These are phyloP conservation scores for Desoria tigrina DNA, from an alignment of 2,888 invertebrate genomes.

Conservation along the genomic window DNA sequence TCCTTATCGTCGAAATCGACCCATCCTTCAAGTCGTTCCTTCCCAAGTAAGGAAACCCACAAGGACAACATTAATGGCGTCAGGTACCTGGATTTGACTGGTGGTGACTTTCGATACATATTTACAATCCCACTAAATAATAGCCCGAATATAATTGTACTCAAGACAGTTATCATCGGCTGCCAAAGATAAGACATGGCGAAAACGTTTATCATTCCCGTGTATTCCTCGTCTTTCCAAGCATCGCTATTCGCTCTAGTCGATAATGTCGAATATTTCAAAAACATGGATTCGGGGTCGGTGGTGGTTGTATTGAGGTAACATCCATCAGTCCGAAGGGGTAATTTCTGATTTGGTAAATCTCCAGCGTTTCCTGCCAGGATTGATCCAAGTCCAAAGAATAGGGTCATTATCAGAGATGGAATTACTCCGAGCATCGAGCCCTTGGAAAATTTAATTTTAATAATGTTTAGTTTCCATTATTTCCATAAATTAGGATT, in stretches of 20 bases:
- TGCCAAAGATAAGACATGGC: constrained; percentile 44
- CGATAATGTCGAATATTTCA: background rate
- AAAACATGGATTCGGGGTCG: no score
- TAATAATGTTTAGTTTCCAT: no score
- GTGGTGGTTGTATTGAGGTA: constrained; percentile 24
- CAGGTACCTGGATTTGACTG: constrained; percentile 33
- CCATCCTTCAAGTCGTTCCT: constrained; percentile 27
- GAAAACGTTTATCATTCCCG: constrained; percentile 23
- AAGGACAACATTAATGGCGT: constrained; percentile 31
- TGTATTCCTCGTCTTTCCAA: constrained; percentile 40
- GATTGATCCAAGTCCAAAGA: constrained; percentile 44
- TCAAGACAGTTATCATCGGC: constrained; percentile 33
- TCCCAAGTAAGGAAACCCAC: constrained; percentile 31
- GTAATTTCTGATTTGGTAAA: constrained; percentile 42
- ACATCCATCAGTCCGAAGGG: constrained; percentile 30
- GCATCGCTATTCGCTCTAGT: constrained; percentile 8
- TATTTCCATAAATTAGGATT: no score
- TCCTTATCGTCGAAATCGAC: constrained; percentile 35
- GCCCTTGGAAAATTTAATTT: no score
- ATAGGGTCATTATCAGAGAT: constrained; percentile 31
- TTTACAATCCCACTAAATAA: constrained; percentile 37
- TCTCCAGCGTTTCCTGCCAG: constrained; percentile 36
- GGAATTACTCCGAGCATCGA: constrained; percentile 42
- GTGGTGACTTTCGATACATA: constrained; percentile 9
- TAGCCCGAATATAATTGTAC: constrained; percentile 33